Base-by-base conservation (phyloP, 2,888 invertebrate genomes). In the Oligia fasciuncula region DNA sequence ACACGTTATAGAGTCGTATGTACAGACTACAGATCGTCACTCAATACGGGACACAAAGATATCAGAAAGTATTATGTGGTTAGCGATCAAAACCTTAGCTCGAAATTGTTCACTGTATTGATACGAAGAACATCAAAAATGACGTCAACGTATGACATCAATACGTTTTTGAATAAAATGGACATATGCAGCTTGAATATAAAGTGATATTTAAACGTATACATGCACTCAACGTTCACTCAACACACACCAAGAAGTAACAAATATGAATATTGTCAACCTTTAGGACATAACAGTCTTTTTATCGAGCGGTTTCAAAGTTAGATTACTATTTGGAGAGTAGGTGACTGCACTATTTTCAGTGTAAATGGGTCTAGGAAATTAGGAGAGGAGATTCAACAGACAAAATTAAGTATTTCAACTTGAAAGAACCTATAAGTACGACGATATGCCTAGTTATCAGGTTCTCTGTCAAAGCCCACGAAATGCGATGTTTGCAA, bases 111-210 rank as follows among this genome's bases (percentile, higher is more conserved):
- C 9, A n/a, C 49, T 49, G 70, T 73, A 62, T 74, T 83, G 67
- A 49, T 57, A 68, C 54, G 40, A 75, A 73, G 68, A 84, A 70
- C 46, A 35, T 57, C 29, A 66, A 46, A 40, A 60, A 11, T 85
- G 75, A 81, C 84, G 72, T 77, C 84, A 81, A 11, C 63, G 40
- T 63, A 77, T 85, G 81, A 81, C 85, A 75, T 81, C 85, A 84
- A 62, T 51, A 73, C 11, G n/a, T 49, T 81, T 77, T 85, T 63
- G 66, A 75, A 84, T 75, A 75, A 85, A 85, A 77, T 46, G 66
- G 17, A 60, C 63, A 67, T 46, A 73, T 77, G 85, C 85, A 84
- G 71, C 23, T 73, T n/a, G 81, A 81, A 84, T 85, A 81, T 9
- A 40, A 81, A 84, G 43, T 81, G 40, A 71, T 62, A 72, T 40